A percentile compares a stretch with the other conserved stretches of the same genome.
Conservation (phyloP, 2,888 invertebrate genomes). For the Antheraea yamamai region DNA sequence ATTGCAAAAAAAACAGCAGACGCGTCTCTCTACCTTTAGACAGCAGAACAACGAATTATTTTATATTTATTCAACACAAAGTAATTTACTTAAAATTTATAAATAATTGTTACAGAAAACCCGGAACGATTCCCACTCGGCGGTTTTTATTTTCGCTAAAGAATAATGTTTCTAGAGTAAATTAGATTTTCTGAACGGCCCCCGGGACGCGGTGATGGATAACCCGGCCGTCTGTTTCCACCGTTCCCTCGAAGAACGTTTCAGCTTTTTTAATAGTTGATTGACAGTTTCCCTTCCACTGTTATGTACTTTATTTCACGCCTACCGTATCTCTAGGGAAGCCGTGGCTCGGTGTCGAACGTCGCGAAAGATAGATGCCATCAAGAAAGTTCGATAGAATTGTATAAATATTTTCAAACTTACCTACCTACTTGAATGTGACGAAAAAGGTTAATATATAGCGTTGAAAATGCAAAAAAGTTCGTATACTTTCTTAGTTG, state of each 20-base stretch:
- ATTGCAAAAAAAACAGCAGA: too few species aligned
- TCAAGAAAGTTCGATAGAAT: neutral
- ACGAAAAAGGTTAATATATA: neutral
- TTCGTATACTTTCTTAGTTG: too few species aligned
- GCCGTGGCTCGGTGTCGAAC: neutral
- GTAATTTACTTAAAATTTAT: neutral
- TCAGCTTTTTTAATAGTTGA: slow-evolving; percentile 18
- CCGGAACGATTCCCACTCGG: neutral
- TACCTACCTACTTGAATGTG: neutral
- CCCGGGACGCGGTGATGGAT: slow-evolving; percentile 38
- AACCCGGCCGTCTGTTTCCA: slow-evolving; percentile 25
- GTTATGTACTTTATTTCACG: slow-evolving; percentile 4
- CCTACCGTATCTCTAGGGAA: neutral
- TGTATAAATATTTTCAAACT: neutral
- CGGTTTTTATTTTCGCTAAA: slow-evolving; percentile 19
- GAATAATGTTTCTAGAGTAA: slow-evolving; percentile 39
- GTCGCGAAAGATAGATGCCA: neutral
- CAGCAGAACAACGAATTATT: neutral
- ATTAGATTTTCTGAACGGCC: slow-evolving; percentile 42
- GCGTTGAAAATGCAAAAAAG: too few species aligned
- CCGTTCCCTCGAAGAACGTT: slow-evolving; percentile 21
- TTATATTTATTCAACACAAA: neutral
- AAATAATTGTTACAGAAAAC: neutral
- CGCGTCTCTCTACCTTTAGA: too few species aligned
- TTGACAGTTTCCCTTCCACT: slow-evolving; percentile 13